Evolutionary conservation across 2,113 vertebrate species (phyloP).

Genomic region (Periophthalmodon schlosseri): DNA sequence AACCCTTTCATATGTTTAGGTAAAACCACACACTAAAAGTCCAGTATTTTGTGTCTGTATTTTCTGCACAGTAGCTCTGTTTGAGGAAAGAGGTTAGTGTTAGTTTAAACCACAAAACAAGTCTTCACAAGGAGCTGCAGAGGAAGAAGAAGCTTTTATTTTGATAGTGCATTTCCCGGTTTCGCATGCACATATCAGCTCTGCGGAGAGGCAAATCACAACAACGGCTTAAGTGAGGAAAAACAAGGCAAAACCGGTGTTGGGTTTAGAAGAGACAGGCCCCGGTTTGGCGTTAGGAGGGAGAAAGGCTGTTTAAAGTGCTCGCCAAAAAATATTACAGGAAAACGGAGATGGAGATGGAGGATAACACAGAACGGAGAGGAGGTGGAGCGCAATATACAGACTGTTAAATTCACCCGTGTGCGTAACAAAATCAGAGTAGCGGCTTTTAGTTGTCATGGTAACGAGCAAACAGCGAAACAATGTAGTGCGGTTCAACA

Average conservation of each 20-base stretch:
- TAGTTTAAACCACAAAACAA: not conserved
- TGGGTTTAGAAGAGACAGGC: not conserved
- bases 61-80: not conserved
- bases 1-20: too few relatives aligned
- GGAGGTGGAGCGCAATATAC: too few relatives aligned
- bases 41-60: too few relatives aligned
- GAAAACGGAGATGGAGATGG: not conserved
- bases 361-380: not conserved
- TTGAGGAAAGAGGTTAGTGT: slow-evolving; percentile 8
- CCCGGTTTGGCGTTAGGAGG: not conserved
- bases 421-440: too few relatives aligned
- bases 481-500: too few relatives aligned
- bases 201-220: slow-evolving; percentile 22
- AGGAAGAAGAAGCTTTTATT: slow-evolving; percentile 12
- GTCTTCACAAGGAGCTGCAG: slow-evolving; percentile 17
- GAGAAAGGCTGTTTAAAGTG: not conserved
- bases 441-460: too few relatives aligned
- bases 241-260: not conserved
- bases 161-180: slow-evolving; percentile 44
- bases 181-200: slow-evolving; percentile 52
- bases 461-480: too few relatives aligned
- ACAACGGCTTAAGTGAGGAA: not conserved
- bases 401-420: too few relatives aligned
- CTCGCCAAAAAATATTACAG: not conserved
- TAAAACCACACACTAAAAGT: too few relatives aligned